Evolutionary conservation across 2,797 vertebrate genomes (phyloP), one percentile per base, ranked within the genome.

Genomic region (Pseudochaenichthys georgianus): DNA sequence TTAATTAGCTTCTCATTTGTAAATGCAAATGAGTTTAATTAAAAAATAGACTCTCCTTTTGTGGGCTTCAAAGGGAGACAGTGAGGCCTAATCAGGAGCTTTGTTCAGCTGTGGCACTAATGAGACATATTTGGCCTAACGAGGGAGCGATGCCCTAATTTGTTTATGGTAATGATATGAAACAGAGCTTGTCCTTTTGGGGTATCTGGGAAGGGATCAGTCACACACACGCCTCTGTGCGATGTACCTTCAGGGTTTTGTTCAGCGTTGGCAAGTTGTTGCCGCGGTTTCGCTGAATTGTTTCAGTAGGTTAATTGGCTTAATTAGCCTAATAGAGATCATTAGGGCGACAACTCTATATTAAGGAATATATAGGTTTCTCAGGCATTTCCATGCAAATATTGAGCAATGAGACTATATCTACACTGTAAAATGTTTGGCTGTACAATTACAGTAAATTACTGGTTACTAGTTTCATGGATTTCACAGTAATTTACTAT

Each of bases 161-260:
- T 95, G 93, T 94, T 94, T 95, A 95, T 96, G 94, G 92, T 95
- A 95, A 95, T 95, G 92, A 93, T 89, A 92, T 94, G 90, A 95
- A 95, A 94, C 93, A 92, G 90, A 73, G 90, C 93, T 92, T 92
- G 90, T 92, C 92, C 90, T 95, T 94, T 94, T 91, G 83, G 76
- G 91, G 89, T 89, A 92, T 92, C 92, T 91, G 89, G 84, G 91
- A 91, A 87, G 77, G 88, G 91, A 93, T 93, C 92, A 87, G 89
- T 92, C 88, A 78, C 80, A 82, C 75, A 75, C 78, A 83, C 43
- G 77, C 84, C 77, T 81, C 73, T 38, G 70, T 85, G 86, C 72
- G 61, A 70, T 79, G 85, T 87, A 93, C 88, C 90, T 93, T 89
- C 82, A 89, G 91, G 93, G 85, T 91, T 91, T 89, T 4, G 34